Percentiles rank a stretch among this genome's conserved stretches.
Conservation (phyloP, 2,888 invertebrate genomes). For the Sinhomidia bicolor region DNA sequence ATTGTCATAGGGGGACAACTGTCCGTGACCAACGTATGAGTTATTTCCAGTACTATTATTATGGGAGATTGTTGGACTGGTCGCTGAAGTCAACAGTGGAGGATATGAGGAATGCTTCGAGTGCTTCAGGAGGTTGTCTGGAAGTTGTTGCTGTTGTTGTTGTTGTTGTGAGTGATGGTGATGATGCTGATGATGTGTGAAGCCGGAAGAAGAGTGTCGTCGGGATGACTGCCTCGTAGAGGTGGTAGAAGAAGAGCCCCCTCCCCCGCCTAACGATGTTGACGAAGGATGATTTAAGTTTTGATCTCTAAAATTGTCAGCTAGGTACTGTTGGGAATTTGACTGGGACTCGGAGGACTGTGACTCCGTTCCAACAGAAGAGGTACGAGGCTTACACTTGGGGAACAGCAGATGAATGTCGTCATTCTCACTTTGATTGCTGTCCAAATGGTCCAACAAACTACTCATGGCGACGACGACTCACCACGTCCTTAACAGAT, state of each 20-base stretch:
- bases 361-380: constrained; percentile 74
- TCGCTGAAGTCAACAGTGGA: constrained; percentile 55
- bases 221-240: constrained; percentile 67
- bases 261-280: constrained; percentile 62
- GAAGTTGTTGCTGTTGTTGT: constrained; percentile 65
- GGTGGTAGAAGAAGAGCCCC: constrained; percentile 41
- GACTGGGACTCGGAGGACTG: constrained; percentile 76
- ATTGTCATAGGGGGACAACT: constrained; percentile 66
- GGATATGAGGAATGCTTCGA: constrained; percentile 71
- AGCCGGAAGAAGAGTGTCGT: constrained; percentile 66
- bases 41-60: constrained; percentile 12
- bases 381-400: constrained; percentile 89
- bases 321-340: constrained; percentile 73
- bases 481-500: constrained; percentile 62
- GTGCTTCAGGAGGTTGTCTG: constrained; percentile 70
- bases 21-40: constrained; percentile 61
- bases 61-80: constrained; percentile 27
- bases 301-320: constrained; percentile 72
- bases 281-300: constrained; percentile 70
- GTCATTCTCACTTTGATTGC: constrained; percentile 83
- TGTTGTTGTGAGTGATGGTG: constrained; percentile 44
- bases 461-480: constrained; percentile 81
- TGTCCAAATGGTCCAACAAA: constrained; percentile 82
- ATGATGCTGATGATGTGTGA: constrained; percentile 66
- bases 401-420: constrained; percentile 93